Base-by-base conservation (phyloP, 2,797 vertebrate genomes). In the Psittacula derbiana region DNA sequence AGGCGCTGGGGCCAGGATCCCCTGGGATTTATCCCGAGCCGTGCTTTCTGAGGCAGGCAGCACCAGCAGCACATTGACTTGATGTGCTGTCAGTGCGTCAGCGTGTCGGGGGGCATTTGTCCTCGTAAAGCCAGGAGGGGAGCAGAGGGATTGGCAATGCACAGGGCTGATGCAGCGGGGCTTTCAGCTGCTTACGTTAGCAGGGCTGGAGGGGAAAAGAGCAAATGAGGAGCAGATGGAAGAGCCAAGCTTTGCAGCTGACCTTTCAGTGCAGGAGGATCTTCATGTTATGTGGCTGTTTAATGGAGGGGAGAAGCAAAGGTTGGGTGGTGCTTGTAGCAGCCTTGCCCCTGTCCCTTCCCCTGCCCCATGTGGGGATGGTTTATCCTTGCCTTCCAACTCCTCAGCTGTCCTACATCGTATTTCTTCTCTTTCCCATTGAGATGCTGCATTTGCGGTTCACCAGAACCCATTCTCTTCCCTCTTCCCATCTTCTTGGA, bases 201-300 rank as follows among this genome's bases (percentile, higher is more conserved):
- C 49, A 47, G 60, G 50, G 64, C 30, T 18, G 78, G 92, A 70
- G 87, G 87, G 85, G 18, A 23, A 83, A 47, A 58, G n/a, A 67
- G 81, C 92, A 95, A 92, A 96, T 75, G 80, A 96, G 90, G 86
- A 96, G 79, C 94, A 94, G 96, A 96, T 96, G 92, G 89, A 76
- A 88, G 85, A 96, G 43, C 65, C 0, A 2, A 64, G 73, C 64
- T 95, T 90, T 82, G 75, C 72, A 41, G 72, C 70, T 95, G 92
- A 70, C 93, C 92, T 89, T 86, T 82, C 20, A 11, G 46, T 62
- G 69, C 66, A 57, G 72, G 73, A n/a, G 1, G 41, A 62, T 62
- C 75, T 90, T 87, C 61, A 60, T 6, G 1, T 74, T 74, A 23
- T 24, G 79, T 47, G 76, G 66, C 67, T 62, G 27, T 83, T 92